Evolutionary conservation across 1,140 invertebrate genomes (phyloP).

Genomic region (Paraescarpia echinospica): DNA sequence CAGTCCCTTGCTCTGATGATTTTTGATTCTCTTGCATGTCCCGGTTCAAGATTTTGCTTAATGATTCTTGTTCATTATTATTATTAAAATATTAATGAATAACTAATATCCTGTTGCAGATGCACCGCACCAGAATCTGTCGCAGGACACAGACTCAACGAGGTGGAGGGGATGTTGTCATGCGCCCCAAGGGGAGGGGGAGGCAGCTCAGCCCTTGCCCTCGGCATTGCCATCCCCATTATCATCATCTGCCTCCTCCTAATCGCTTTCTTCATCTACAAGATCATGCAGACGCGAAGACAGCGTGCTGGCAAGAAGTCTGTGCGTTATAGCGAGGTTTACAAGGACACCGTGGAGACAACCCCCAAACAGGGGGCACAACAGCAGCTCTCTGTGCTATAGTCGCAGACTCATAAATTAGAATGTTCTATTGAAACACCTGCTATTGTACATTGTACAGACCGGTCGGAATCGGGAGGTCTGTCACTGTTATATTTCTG

Average conservation of each 20-base stretch:
- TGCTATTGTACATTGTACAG: not conserved
- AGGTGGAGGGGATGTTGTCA: not conserved
- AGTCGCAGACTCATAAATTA: not conserved
- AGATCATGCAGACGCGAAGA: constrained; percentile 7
- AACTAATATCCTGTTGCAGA: not conserved
- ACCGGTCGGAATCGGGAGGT: not conserved
- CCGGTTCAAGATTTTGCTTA: no score
- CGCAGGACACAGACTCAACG: not conserved
- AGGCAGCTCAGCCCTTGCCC: not conserved
- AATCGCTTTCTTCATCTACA: constrained; percentile 12
- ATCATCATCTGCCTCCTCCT: constrained; percentile 18
- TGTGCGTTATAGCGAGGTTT: constrained; percentile 9
- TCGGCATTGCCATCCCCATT: constrained; percentile 10
- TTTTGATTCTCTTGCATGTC: no score
- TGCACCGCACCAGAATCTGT: not conserved
- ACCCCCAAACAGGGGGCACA: not conserved
- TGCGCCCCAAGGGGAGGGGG: not conserved
- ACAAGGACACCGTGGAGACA: constrained; percentile 1
- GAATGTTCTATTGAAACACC: not conserved
- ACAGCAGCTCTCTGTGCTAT: not conserved
- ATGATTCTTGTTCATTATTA: no score
- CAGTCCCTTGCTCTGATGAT: no score
- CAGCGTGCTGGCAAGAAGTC: constrained; percentile 10
- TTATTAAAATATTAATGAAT: no score
- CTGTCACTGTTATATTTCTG: not conserved